Evolutionary conservation across 2,113 vertebrate species (phyloP).

Genomic region (Thymallus thymallus): DNA sequence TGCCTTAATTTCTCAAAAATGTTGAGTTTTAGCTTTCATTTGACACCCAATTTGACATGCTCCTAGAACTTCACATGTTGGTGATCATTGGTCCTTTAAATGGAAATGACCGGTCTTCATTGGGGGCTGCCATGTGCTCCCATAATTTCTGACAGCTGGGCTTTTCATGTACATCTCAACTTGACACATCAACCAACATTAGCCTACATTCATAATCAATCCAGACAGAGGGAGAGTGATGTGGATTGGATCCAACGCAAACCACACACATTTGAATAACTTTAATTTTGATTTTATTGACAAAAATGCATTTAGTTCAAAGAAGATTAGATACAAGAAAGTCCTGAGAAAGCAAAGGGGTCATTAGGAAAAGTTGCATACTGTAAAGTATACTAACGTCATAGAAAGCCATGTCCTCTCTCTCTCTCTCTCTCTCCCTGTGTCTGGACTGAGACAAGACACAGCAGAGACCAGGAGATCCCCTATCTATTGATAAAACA

Average conservation of each 20-base stretch:
- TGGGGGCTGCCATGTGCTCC: not conserved
- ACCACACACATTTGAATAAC: not conserved
- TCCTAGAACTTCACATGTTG: too few species aligned
- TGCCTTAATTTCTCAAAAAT: too few species aligned
- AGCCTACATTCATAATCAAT: not conserved
- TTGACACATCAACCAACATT: not conserved
- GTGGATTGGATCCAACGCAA: too few species aligned
- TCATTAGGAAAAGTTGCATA: constrained; percentile 16
- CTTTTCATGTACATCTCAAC: too few species aligned
- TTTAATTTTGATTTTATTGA: constrained; percentile 51
- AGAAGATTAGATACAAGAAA: constrained; percentile 40
- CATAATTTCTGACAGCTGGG: constrained; percentile 1
- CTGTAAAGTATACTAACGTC: not conserved
- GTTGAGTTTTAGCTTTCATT: too few species aligned
- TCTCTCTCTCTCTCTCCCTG: too few species aligned
- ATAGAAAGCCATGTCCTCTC: too few species aligned
- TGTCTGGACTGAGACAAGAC: not conserved
- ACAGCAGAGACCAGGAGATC: not conserved
- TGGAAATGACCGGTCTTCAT: too few species aligned
- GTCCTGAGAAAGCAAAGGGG: constrained; percentile 59
- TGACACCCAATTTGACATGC: too few species aligned
- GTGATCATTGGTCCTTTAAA: too few species aligned
- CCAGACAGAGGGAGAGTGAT: not conserved
- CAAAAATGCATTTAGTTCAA: constrained; percentile 45
- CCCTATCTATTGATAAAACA: not conserved